These are phyloP conservation scores for Hydrolagus colliei DNA, from an alignment of 2,797 vertebrate species.

Conservation along the genomic window DNA sequence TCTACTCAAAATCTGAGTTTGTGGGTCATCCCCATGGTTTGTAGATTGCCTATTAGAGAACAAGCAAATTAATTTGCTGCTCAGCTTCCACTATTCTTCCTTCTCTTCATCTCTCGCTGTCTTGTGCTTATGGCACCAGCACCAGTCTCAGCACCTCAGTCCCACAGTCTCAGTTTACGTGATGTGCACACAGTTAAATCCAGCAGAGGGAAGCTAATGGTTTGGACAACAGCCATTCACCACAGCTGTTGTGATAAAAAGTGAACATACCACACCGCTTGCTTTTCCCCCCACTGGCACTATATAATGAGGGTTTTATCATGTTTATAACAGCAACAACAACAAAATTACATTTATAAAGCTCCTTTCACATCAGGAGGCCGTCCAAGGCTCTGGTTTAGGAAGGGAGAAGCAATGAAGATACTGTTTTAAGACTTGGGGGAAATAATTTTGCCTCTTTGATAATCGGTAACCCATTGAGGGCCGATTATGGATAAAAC, in stretches of 20 bases:
- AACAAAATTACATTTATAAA: too few relatives aligned
- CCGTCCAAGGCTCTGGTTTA: too few relatives aligned
- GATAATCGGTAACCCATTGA: background rate
- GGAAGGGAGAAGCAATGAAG: background rate
- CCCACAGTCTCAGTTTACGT: background rate
- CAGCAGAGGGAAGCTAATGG: conserved; percentile 25
- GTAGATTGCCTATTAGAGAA: background rate
- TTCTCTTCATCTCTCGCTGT: background rate
- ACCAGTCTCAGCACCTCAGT: background rate
- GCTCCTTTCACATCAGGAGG: too few relatives aligned
- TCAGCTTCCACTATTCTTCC: background rate
- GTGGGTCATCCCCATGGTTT: conserved; percentile 6
- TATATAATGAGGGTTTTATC: background rate
- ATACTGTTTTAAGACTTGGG: background rate
- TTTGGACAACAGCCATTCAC: conserved; percentile 23
- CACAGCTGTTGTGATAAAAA: conserved; percentile 25
- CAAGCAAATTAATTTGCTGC: conserved; percentile 24
- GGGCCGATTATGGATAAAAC: background rate
- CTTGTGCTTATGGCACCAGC: background rate
- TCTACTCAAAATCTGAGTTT: background rate
- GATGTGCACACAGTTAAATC: background rate
- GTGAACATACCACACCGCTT: background rate
- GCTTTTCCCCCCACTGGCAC: conserved; percentile 18
- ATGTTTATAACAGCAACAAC: background rate
- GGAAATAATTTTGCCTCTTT: background rate